These are phyloP conservation scores for Elephas maximus DNA, from an alignment of 2,113 vertebrate genomes.

Conservation along the genomic window DNA sequence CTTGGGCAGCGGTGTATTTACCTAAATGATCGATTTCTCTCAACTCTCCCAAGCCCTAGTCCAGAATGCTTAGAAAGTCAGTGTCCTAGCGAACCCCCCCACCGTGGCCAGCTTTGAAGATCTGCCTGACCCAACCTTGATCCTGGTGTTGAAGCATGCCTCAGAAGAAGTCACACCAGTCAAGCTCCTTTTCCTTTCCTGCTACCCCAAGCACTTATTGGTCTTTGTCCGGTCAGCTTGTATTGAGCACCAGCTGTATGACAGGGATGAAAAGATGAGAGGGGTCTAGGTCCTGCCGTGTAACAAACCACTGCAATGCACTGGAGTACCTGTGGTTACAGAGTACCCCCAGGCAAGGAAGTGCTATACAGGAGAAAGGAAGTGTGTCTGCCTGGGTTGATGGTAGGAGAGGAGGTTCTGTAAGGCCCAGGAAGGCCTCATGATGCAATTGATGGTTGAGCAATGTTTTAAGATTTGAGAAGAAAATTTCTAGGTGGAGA, in stretches of 20 bases:
- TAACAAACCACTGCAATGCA: accelerated
- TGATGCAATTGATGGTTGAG: background rate
- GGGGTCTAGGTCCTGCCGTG: background rate
- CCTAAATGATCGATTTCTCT: slow-evolving; percentile 68
- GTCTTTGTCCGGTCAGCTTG: background rate
- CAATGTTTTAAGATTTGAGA: background rate
- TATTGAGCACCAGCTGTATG: background rate
- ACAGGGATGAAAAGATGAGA: background rate
- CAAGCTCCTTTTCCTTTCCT: background rate
- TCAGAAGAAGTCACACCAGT: background rate
- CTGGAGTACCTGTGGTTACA: too few species aligned
- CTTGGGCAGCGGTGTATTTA: slow-evolving; percentile 68
- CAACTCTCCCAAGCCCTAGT: slow-evolving; percentile 17
- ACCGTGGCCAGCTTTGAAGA: background rate
- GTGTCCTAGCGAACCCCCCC: background rate
- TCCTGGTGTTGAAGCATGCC: background rate
- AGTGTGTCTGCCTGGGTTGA: background rate
- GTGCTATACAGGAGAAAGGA: background rate
- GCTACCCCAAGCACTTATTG: background rate
- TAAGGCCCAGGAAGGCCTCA: background rate
- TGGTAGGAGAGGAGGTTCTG: background rate
- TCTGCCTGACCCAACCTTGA: background rate
- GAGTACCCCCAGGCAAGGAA: background rate
- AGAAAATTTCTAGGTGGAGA: background rate
- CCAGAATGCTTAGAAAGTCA: slow-evolving; percentile 80